phyloP scores from a whole-genome alignment of 2,888 invertebrate genomes.

The Drosophila prolongata region DNA sequence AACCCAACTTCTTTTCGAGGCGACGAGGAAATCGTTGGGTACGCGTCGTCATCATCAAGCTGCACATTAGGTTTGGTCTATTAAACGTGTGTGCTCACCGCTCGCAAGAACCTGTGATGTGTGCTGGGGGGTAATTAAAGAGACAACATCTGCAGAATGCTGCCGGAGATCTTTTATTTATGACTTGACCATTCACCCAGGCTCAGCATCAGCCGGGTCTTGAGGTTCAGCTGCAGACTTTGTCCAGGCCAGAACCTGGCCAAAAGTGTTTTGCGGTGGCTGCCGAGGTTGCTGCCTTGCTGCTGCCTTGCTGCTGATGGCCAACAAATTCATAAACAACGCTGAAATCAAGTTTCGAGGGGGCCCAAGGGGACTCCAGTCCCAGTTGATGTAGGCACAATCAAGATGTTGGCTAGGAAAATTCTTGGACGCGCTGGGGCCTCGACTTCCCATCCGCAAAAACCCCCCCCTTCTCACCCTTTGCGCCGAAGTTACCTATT shows the following conservation, averaged over 20 bases:
- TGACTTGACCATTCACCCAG: conserved; percentile 67
- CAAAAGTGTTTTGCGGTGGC: conserved; percentile 31
- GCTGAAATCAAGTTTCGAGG: conserved; percentile 64
- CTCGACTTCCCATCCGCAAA: conserved; percentile 7
- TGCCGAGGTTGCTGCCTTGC: conserved; percentile 6
- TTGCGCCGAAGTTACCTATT: not conserved
- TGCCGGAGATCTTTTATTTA: conserved; percentile 57
- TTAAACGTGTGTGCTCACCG: conserved; percentile 36
- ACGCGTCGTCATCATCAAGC: conserved; percentile 10
- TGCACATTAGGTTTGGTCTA: conserved; percentile 34
- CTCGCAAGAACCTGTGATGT: conserved; percentile 18
- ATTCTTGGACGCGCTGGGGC: conserved; percentile 48
- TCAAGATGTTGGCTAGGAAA: conserved; percentile 70
- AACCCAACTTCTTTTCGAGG: not conserved
- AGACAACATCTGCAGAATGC: conserved; percentile 61
- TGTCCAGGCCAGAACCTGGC: conserved; percentile 1
- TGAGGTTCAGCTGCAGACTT: conserved; percentile 14
- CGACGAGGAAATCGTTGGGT: conserved; percentile 8
- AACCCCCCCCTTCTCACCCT: not conserved
- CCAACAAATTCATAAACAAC: conserved; percentile 62
- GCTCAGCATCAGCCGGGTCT: not conserved
- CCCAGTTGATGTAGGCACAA: conserved; percentile 43
- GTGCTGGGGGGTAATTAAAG: conserved; percentile 62
- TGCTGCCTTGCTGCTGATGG: conserved; percentile 34
- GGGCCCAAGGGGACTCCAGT: not conserved